A percentile compares a stretch with the other conserved stretches of the same genome.
Evolutionary conservation across 2,797 vertebrate genomes (phyloP).

Genomic region (Bovichtus diacanthus): DNA sequence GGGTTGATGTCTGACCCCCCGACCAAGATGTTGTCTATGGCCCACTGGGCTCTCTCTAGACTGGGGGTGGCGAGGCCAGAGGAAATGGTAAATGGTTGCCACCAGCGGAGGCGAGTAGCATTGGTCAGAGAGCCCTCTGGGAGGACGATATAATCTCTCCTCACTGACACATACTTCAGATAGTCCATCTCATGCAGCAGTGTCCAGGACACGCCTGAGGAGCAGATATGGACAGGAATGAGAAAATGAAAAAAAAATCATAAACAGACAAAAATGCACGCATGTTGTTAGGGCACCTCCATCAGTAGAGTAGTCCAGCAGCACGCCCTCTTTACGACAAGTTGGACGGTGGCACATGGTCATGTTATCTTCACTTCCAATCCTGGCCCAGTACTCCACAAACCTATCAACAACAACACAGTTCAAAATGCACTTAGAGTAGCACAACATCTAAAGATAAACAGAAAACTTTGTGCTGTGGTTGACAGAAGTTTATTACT

Average conservation of each 20-base stretch:
- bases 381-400: constrained; percentile 98
- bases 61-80: constrained; percentile 90
- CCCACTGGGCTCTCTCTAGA: constrained; percentile 95
- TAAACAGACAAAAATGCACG: neutral
- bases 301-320: constrained; percentile 95
- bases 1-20: constrained; percentile 99
- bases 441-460: neutral
- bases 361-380: constrained; percentile 97
- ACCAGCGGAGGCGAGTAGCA: constrained; percentile 96
- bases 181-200: constrained; percentile 99
- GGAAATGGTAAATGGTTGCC: constrained; percentile 94
- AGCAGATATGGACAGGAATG: neutral
- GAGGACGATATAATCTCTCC: constrained; percentile 95
- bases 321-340: constrained; percentile 95
- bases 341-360: constrained; percentile 94
- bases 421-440: neutral
- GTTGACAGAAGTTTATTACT: constrained; percentile 63
- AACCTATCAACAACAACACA: constrained; percentile 84
- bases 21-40: constrained; percentile 95
- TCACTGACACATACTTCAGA: constrained; percentile 94
- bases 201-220: constrained; percentile 94
- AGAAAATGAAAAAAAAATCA: neutral
- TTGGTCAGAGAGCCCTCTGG: constrained; percentile 93
- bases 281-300: constrained; percentile 86
- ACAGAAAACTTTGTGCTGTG: neutral